Conservation (phyloP, 1,140 invertebrate species). For the Lutraria rhynchaena region DNA sequence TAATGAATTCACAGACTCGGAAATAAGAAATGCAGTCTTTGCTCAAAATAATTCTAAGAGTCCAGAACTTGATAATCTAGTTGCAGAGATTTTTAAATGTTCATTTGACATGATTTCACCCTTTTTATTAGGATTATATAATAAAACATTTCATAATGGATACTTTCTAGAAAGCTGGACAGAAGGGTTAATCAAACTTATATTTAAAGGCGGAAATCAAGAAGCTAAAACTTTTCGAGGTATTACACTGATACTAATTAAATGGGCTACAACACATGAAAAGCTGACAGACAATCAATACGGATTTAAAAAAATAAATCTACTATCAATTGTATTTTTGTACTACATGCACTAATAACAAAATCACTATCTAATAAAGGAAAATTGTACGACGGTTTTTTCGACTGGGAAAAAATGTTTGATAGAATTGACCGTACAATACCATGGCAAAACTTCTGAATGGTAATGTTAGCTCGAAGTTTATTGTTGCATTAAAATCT, state of each 20-base stretch:
- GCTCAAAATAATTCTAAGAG: constrained; percentile 6
- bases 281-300: background rate
- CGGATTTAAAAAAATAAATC: no score
- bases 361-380: background rate
- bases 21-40: constrained; percentile 2
- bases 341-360: background rate
- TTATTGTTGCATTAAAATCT: no score
- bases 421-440: no score
- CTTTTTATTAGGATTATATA: background rate
- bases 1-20: background rate
- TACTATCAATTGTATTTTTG: background rate
- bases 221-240: background rate
- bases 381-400: background rate
- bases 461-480: no score
- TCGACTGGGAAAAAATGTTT: background rate
- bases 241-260: background rate
- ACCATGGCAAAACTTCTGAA: background rate
- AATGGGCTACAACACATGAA: background rate
- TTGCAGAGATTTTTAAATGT: background rate
- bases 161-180: background rate
- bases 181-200: background rate
- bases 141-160: no score
- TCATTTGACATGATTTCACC: background rate
- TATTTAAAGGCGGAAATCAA: background rate
- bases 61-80: background rate